Conservation (phyloP, 2,888 invertebrate genomes). For the Epinotia ramella region DNA sequence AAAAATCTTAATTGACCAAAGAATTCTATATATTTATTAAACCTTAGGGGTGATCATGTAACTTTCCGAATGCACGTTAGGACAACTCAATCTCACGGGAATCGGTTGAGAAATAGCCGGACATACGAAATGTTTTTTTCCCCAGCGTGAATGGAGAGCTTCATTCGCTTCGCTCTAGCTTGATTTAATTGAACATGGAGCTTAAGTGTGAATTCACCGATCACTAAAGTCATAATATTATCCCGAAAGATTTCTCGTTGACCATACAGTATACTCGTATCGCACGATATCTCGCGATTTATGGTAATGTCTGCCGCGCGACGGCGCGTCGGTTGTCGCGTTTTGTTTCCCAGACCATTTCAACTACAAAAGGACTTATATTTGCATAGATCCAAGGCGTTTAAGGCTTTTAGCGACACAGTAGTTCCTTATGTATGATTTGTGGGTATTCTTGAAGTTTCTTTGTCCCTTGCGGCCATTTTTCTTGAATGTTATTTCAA, state of each 20-base stretch:
- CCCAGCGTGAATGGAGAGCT: too few species aligned
- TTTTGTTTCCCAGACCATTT: slow-evolving; percentile 3
- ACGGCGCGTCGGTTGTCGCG: slow-evolving; percentile 23
- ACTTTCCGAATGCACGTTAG: too few species aligned
- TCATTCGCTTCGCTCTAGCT: too few species aligned
- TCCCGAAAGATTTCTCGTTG: neutral
- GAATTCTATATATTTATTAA: too few species aligned
- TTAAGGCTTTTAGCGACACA: neutral
- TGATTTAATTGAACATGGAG: too few species aligned
- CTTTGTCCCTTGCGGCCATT: slow-evolving; percentile 32
- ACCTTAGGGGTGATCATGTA: too few species aligned
- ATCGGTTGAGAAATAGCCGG: too few species aligned
- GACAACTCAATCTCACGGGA: too few species aligned
- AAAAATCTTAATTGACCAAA: too few species aligned
- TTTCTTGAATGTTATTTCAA: slow-evolving; percentile 29
- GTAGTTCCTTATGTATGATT: slow-evolving; percentile 26
- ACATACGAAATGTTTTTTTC: too few species aligned
- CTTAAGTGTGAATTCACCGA: neutral
- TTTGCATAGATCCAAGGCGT: too few species aligned
- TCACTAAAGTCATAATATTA: neutral
- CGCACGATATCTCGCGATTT: slow-evolving; percentile 28
- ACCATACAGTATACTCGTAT: slow-evolving; percentile 8
- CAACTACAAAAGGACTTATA: neutral
- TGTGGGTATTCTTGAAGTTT: slow-evolving; percentile 34
- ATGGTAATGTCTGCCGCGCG: slow-evolving; percentile 16